phyloP scores from a whole-genome alignment of 2,888 invertebrate species.

The Ypsolopha scabrella region DNA sequence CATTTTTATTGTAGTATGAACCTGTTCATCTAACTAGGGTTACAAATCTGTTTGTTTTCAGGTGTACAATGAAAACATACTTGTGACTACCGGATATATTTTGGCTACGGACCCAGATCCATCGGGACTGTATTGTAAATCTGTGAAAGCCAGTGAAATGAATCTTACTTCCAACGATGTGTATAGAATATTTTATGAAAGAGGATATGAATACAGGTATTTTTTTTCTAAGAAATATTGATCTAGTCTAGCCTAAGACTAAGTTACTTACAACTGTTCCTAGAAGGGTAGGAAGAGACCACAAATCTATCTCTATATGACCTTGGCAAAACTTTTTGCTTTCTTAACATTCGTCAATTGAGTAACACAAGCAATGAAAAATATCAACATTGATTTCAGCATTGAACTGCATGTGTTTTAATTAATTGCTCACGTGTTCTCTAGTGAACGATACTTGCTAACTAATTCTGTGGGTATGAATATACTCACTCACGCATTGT shows the following conservation, averaged over 20 bases:
- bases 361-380: no score
- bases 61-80: slow-evolving; percentile 3
- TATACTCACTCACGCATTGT: no score
- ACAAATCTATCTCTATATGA: no score
- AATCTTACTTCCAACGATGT: background rate
- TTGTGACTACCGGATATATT: background rate
- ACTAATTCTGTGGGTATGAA: no score
- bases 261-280: no score
- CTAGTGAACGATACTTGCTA: no score
- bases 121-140: background rate
- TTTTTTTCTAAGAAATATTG: background rate
- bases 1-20: background rate
- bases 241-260: background rate
- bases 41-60: background rate
- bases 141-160: background rate
- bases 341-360: no score
- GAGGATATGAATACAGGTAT: slow-evolving; percentile 1
- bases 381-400: no score
- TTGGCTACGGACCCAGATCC: background rate
- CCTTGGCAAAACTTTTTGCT: no score
- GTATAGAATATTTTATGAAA: slow-evolving; percentile 2
- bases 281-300: no score
- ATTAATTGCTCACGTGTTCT: no score
- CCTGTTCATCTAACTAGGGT: background rate
- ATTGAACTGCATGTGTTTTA: no score